These are phyloP conservation scores for Nautilus pompilius DNA, from an alignment of 1,140 invertebrate genomes.

Conservation along the genomic window DNA sequence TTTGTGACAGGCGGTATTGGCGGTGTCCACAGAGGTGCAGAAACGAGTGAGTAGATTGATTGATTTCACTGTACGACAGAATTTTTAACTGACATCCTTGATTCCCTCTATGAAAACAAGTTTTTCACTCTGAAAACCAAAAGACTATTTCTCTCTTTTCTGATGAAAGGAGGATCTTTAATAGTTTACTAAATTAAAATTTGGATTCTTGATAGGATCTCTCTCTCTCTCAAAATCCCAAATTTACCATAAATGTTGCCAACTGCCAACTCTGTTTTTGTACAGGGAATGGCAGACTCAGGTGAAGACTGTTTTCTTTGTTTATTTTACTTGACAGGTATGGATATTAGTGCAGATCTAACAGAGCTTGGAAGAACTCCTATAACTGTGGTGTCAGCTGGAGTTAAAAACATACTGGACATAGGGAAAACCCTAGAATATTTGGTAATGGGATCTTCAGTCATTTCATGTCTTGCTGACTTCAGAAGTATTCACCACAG, in stretches of 20 bases:
- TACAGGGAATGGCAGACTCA: no score
- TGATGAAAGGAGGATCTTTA: no score
- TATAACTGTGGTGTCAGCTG: conserved; percentile 88
- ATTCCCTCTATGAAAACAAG: no score
- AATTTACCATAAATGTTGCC: background rate
- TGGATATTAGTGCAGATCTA: conserved; percentile 95
- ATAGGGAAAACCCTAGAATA: conserved; percentile 92
- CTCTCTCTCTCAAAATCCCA: no score
- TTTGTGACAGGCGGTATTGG: conserved; percentile 93
- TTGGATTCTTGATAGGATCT: no score
- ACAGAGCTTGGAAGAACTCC: conserved; percentile 82
- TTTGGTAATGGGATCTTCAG: conserved; percentile 68
- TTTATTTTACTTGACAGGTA: conserved; percentile 39
- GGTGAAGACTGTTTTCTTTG: background rate
- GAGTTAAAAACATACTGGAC: conserved; percentile 96
- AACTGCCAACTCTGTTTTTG: background rate
- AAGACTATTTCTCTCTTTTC: no score
- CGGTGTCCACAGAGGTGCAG: conserved; percentile 88
- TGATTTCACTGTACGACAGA: no score
- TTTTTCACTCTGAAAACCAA: no score
- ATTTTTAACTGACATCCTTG: no score
- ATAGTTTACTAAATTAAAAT: no score
- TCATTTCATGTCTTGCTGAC: no score
- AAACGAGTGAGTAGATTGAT: conserved; percentile 62
- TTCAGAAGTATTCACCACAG: no score